These are phyloP conservation scores for Dicaeum eximium DNA, from an alignment of 2,113 vertebrate genomes.

Conservation along the genomic window DNA sequence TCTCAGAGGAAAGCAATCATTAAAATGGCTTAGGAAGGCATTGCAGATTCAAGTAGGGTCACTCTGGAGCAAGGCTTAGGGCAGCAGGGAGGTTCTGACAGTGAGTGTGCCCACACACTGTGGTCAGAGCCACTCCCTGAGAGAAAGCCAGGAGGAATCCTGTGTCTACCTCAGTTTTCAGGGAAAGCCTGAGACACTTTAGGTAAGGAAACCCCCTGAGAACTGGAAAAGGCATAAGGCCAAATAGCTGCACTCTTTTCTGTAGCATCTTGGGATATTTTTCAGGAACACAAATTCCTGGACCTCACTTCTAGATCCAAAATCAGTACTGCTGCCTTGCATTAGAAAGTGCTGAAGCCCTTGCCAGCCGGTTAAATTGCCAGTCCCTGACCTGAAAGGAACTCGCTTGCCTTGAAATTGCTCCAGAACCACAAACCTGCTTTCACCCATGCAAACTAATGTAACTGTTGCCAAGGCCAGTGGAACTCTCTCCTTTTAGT, in stretches of 20 bases:
- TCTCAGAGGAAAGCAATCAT: background rate
- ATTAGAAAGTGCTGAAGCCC: background rate
- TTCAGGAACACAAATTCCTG: background rate
- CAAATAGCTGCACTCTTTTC: background rate
- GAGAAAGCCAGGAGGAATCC: background rate
- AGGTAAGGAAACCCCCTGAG: background rate
- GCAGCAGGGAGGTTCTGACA: background rate
- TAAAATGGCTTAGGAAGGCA: background rate
- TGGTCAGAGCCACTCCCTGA: background rate
- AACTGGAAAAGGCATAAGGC: background rate
- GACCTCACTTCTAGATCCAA: background rate
- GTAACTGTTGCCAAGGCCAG: background rate
- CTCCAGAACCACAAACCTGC: background rate
- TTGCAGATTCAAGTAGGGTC: background rate
- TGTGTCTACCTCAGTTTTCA: background rate
- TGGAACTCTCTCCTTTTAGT: background rate
- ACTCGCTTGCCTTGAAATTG: background rate
- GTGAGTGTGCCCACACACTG: accelerated
- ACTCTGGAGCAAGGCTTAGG: background rate
- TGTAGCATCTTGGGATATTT: background rate
- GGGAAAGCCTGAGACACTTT: accelerated
- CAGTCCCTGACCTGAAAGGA: background rate
- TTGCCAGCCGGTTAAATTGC: background rate
- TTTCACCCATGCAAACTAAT: background rate
- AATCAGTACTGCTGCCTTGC: background rate